phyloP scores from a whole-genome alignment of 2,797 vertebrate species.

The Rhodeus uyekii region DNA sequence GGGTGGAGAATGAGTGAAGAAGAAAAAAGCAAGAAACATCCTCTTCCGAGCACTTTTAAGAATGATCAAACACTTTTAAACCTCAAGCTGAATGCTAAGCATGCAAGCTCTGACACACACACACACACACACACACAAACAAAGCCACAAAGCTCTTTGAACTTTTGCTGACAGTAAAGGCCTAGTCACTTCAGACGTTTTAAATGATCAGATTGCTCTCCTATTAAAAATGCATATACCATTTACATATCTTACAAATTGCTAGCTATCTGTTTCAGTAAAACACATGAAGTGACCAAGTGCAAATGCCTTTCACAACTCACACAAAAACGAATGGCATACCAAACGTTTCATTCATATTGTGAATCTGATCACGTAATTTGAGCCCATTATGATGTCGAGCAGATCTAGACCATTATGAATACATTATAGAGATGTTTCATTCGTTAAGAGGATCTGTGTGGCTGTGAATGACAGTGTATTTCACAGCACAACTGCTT shows the following conservation, averaged over 20 bases:
- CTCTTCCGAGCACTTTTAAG: slow-evolving; percentile 31
- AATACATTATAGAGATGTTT: slow-evolving; percentile 38
- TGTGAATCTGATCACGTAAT: slow-evolving; percentile 36
- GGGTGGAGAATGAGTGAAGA: background rate
- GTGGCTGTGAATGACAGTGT: slow-evolving; percentile 19
- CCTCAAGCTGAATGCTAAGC: slow-evolving; percentile 29
- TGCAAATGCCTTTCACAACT: background rate
- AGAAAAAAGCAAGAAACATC: slow-evolving; percentile 11
- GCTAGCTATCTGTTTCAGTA: background rate
- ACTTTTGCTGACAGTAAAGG: background rate
- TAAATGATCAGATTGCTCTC: background rate
- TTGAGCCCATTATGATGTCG: slow-evolving; percentile 30
- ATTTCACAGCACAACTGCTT: slow-evolving; percentile 24
- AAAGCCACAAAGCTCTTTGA: slow-evolving; percentile 18
- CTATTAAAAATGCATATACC: background rate
- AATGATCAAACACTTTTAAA: slow-evolving; percentile 28
- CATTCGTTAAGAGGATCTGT: slow-evolving; percentile 18
- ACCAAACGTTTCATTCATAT: slow-evolving; percentile 9
- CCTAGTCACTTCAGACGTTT: background rate
- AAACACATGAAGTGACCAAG: background rate
- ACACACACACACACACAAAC: background rate
- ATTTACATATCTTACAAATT: slow-evolving; percentile 13
- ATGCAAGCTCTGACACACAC: background rate
- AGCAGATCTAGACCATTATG: slow-evolving; percentile 35
- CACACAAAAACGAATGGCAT: slow-evolving; percentile 2